Conservation (phyloP, 2,113 vertebrate species). For the Ciconia boyciana region DNA sequence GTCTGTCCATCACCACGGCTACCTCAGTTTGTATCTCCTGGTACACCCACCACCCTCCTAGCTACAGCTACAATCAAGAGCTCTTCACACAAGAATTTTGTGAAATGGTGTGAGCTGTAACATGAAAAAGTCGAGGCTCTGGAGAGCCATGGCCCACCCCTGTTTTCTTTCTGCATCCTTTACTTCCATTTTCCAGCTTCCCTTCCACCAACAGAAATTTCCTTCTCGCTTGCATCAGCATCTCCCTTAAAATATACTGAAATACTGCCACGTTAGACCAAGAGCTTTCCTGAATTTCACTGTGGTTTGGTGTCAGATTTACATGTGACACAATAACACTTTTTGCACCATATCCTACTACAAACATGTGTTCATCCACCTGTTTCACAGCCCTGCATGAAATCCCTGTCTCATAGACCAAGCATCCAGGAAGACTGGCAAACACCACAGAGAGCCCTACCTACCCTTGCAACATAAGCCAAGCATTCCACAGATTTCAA, state of each 20-base stretch:
- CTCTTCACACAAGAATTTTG: background rate
- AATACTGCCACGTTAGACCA: background rate
- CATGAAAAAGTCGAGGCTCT: background rate
- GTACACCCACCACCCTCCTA: background rate
- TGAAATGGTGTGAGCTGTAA: background rate
- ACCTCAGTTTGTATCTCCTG: background rate
- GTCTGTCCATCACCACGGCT: background rate
- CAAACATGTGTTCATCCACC: fast-evolving
- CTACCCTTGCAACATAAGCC: background rate
- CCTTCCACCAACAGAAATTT: background rate
- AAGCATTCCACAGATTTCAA: background rate
- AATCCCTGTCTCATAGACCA: background rate
- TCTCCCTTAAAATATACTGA: background rate
- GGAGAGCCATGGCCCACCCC: background rate
- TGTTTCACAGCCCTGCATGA: background rate
- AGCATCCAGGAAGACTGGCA: background rate
- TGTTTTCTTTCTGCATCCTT: background rate
- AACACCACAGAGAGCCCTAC: background rate
- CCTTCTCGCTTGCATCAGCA: background rate
- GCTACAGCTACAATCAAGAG: background rate
- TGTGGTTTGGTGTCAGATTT: background rate
- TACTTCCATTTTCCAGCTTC: background rate
- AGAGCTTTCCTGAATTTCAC: background rate
- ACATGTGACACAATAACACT: background rate
- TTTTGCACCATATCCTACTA: background rate